Evolutionary conservation across 2,113 vertebrate genomes (phyloP).

Genomic region (Hepsetus odoe): DNA sequence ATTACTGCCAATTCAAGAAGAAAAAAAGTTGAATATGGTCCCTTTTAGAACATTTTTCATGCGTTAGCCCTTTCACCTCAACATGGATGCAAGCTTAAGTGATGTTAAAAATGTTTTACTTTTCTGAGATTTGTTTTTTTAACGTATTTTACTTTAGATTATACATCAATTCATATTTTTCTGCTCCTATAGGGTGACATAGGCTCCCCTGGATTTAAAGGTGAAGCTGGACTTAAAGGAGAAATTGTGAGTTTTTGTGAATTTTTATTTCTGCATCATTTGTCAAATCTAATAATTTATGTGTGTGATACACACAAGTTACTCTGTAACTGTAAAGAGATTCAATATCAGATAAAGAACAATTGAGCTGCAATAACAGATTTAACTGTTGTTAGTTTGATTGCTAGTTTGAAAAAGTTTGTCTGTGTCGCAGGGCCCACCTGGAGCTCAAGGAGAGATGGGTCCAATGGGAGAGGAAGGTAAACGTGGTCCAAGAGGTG

Average conservation of each 20-base stretch:
- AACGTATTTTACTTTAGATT: not conserved
- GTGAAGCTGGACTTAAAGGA: constrained; percentile 93
- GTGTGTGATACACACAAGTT: not conserved
- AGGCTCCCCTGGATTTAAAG: constrained; percentile 90
- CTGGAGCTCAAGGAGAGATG: constrained; percentile 84
- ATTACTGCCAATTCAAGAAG: too few relatives aligned
- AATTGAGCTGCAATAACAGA: not conserved
- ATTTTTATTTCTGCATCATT: not conserved
- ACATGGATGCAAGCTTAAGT: too few relatives aligned
- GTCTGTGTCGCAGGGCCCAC: constrained; percentile 79
- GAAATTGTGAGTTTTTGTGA: constrained; percentile 81
- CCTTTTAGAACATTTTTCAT: too few relatives aligned
- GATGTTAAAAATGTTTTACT: too few relatives aligned
- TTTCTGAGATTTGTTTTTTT: not conserved
- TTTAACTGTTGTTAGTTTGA: not conserved
- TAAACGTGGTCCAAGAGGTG: constrained; percentile 91
- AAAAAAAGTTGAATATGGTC: too few relatives aligned
- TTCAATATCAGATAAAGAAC: not conserved
- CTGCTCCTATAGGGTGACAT: constrained; percentile 83
- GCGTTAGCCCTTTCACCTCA: too few relatives aligned
- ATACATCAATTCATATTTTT: constrained; percentile 14
- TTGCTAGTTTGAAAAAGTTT: not conserved
- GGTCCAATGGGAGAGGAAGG: constrained; percentile 94
- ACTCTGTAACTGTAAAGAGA: not conserved
- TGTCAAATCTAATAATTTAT: not conserved